These are phyloP conservation scores for Tetragnatha montana DNA, from an alignment of 2,888 invertebrate genomes.

Conservation along the genomic window DNA sequence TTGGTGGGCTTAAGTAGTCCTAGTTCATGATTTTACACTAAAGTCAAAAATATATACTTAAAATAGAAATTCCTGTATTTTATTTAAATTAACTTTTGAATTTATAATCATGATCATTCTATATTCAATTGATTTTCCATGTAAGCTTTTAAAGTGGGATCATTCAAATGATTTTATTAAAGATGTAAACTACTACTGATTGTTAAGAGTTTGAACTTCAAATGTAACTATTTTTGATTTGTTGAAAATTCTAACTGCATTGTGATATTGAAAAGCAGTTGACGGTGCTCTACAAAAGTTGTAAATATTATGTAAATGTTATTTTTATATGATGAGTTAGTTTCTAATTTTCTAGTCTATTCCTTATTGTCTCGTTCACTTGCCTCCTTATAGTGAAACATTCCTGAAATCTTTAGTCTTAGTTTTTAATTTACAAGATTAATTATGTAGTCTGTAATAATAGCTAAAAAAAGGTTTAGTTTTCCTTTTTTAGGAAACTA, in stretches of 20 bases:
- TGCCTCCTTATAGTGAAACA: background rate
- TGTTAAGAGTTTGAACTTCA: background rate
- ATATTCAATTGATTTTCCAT: no score
- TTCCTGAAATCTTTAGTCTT: no score
- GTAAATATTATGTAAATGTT: conserved; percentile 49
- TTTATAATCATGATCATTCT: no score
- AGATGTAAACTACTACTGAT: background rate
- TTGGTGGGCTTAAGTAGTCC: no score
- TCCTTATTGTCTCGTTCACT: background rate
- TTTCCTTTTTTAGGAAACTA: no score
- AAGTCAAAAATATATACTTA: no score
- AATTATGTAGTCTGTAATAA: no score
- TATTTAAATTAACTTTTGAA: no score
- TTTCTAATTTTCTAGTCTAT: conserved; percentile 28
- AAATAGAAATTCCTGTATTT: no score
- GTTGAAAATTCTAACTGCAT: conserved; percentile 18
- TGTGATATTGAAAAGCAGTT: conserved; percentile 52
- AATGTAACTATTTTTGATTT: background rate
- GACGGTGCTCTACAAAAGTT: conserved; percentile 48
- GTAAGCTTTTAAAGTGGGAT: background rate
- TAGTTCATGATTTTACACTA: no score
- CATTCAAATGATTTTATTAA: background rate
- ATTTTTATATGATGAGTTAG: conserved; percentile 31
- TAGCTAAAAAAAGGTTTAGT: no score
- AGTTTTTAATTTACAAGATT: no score